A percentile compares a stretch with the other conserved stretches of the same genome.
Evolutionary conservation across 2,113 vertebrate species (phyloP).

Genomic region (Charadrius vociferus): DNA sequence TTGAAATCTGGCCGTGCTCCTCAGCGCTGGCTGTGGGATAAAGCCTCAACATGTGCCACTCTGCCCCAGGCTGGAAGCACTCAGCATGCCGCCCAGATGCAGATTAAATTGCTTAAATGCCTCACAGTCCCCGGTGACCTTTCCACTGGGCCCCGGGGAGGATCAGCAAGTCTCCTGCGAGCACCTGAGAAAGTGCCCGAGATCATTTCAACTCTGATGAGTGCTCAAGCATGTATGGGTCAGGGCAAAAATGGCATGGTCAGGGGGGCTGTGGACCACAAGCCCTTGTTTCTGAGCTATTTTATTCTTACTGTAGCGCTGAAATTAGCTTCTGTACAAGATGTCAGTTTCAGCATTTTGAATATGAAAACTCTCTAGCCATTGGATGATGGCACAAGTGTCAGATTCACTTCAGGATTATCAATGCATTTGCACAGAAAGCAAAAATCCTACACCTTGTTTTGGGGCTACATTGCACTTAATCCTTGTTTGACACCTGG

Average conservation of each 20-base stretch:
- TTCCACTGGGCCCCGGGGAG: rapidly evolving
- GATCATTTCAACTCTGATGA: neutral
- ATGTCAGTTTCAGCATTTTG: neutral
- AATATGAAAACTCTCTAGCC: neutral
- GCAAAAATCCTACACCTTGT: neutral
- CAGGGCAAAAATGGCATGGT: rapidly evolving
- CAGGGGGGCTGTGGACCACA: neutral
- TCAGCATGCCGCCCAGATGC: neutral
- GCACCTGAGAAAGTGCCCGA: neutral
- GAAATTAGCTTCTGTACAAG: neutral
- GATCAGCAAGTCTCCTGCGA: neutral
- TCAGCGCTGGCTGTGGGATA: neutral
- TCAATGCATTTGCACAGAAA: neutral
- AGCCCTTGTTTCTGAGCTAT: neutral
- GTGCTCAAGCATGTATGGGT: neutral
- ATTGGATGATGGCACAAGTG: neutral
- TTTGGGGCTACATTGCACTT: neutral
- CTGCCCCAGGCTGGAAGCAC: neutral
- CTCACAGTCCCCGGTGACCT: neutral
- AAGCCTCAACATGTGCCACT: neutral
- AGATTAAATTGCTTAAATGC: neutral
- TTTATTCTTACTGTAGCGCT: neutral
- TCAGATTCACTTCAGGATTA: neutral
- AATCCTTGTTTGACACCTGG: neutral
- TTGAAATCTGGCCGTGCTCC: neutral